Percentiles rank a stretch among this genome's conserved stretches.
Conservation (phyloP, 2,888 invertebrate species). For the Gymnoscelis rufifasciata region DNA sequence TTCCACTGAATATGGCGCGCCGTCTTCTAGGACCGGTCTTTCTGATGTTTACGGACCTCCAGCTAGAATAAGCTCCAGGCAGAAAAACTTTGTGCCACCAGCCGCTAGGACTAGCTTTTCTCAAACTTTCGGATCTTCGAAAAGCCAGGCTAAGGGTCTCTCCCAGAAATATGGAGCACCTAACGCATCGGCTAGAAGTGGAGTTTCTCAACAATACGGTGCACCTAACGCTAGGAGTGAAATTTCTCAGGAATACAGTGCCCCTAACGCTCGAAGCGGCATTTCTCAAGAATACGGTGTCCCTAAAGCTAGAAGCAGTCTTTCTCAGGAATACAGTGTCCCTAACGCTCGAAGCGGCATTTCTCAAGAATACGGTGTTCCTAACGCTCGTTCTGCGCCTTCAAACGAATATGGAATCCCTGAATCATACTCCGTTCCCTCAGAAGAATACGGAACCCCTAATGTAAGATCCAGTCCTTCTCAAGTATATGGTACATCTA, state of each 20-base stretch:
- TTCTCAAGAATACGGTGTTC: constrained; percentile 33
- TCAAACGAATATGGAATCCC: constrained; percentile 5
- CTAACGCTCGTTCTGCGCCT: background rate
- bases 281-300: constrained; percentile 15
- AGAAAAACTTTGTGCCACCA: constrained; percentile 21
- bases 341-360: constrained; percentile 26
- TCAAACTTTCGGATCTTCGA: constrained; percentile 28
- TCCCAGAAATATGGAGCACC: constrained; percentile 38
- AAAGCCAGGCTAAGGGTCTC: constrained; percentile 14
- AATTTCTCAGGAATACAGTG: constrained; percentile 34
- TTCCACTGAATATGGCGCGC: constrained; percentile 6
- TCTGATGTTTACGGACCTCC: constrained; percentile 1
- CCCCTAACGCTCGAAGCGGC: constrained; percentile 8
- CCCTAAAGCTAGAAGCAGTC: constrained; percentile 19
- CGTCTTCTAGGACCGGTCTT: constrained; percentile 9
- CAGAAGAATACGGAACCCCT: background rate
- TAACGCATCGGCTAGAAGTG: constrained; percentile 27
- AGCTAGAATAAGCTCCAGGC: constrained; percentile 7
- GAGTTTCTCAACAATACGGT: constrained; percentile 39
- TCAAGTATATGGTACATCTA: background rate
- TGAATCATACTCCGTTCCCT: background rate
- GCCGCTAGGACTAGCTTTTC: constrained; percentile 18
- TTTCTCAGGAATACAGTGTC: constrained; percentile 41
- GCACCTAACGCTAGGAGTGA: constrained; percentile 27
- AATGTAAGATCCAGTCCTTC: background rate